Conservation (phyloP, 2,113 vertebrate species). For the Nibea coibor region DNA sequence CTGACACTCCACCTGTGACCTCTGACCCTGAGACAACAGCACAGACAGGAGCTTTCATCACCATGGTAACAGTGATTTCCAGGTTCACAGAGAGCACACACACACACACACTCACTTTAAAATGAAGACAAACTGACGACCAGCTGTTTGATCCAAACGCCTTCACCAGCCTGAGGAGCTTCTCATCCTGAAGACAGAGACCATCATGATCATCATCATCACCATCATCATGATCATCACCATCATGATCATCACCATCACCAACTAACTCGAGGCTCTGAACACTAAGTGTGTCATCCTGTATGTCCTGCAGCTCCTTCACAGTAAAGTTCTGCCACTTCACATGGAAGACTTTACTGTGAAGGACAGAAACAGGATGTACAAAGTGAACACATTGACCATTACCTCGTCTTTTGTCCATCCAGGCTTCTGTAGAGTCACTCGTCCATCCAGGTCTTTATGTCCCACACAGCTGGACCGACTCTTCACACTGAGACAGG, state of each 20-base stretch:
- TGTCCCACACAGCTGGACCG: not conserved
- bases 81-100: not conserved
- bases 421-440: conserved; percentile 23
- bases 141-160: conserved; percentile 90
- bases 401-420: conserved; percentile 69
- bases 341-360: too few relatives aligned
- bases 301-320: too few relatives aligned
- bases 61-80: not conserved
- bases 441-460: not conserved
- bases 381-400: not conserved
- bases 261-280: too few relatives aligned
- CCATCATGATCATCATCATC: conserved; percentile 3
- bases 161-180: conserved; percentile 86
- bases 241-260: too few relatives aligned
- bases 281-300: too few relatives aligned
- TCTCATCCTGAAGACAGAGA: conserved; percentile 86
- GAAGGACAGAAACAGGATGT: too few relatives aligned
- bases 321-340: too few relatives aligned
- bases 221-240: not conserved
- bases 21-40: conserved; percentile 53
- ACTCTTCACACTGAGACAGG: conserved; percentile 35
- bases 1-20: conserved; percentile 82
- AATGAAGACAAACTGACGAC: conserved; percentile 89
- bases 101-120: conserved; percentile 80
- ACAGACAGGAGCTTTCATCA: not conserved